Percentiles rank a stretch among this genome's conserved stretches.
Conservation (phyloP, 30 jellyfish, hydroid and myxozoan genomes). For the Turritopsis dohrnii region DNA sequence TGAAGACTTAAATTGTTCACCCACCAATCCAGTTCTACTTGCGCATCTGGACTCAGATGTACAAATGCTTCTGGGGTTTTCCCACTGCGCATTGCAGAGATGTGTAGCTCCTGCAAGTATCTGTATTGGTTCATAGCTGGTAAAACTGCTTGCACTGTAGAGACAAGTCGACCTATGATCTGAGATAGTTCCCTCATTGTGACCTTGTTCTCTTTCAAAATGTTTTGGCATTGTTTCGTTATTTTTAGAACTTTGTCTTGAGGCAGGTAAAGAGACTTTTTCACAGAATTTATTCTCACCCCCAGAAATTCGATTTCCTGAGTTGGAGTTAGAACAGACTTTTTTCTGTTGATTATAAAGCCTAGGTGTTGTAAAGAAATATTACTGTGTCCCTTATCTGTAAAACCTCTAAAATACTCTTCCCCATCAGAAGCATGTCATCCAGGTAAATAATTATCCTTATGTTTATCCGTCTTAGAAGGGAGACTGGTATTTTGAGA, state of each 20-base stretch:
- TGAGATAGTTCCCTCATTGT: conserved; percentile 25
- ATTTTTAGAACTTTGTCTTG: conserved; percentile 26
- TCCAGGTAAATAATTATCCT: conserved; percentile 3
- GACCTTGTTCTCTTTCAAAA: background rate
- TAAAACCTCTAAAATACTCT: no score
- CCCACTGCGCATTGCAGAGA: background rate
- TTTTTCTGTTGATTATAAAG: conserved; percentile 22
- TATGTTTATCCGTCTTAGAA: conserved; percentile 6
- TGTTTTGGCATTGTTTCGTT: conserved; percentile 13
- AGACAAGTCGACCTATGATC: conserved; percentile 34
- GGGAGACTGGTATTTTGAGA: no score
- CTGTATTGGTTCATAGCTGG: conserved; percentile 26
- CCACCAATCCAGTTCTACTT: no score
- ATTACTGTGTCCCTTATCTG: no score
- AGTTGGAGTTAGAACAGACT: conserved; percentile 24
- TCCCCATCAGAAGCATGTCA: conserved; percentile 16
- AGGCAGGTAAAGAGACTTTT: conserved; percentile 26
- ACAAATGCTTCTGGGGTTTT: no score
- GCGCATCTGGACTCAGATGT: no score
- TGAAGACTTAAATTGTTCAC: no score
- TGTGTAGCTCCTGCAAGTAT: conserved; percentile 26
- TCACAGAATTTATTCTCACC: conserved; percentile 29
- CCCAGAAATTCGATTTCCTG: conserved; percentile 39
- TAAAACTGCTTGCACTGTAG: conserved; percentile 38
- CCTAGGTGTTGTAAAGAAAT: conserved; percentile 39